Evolutionary conservation across 2,888 invertebrate genomes (phyloP).

Genomic region (Andrena hattorfiana): DNA sequence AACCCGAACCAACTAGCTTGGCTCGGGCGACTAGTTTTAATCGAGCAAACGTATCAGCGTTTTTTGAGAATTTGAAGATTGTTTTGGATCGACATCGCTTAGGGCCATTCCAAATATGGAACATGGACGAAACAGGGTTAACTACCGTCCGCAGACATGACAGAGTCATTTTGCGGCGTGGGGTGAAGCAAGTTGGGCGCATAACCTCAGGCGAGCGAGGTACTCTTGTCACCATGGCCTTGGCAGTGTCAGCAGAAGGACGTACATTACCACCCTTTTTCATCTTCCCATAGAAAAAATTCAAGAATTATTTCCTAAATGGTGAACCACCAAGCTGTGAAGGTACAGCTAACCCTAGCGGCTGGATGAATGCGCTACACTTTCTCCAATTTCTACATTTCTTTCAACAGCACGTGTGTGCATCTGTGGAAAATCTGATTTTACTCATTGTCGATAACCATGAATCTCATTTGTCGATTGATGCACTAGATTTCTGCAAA

Average conservation of each 20-base stretch:
- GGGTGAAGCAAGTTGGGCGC: too few relatives aligned
- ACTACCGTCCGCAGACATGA: too few relatives aligned
- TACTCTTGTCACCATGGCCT: not conserved
- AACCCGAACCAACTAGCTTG: too few relatives aligned
- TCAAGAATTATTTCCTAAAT: not conserved
- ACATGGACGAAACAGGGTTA: too few relatives aligned
- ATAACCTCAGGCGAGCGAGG: not conserved
- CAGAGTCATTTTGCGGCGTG: too few relatives aligned
- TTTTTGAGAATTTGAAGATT: too few relatives aligned
- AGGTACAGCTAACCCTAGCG: not conserved
- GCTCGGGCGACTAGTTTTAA: too few relatives aligned
- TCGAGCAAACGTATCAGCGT: too few relatives aligned
- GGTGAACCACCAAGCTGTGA: not conserved
- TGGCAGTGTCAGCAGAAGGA: not conserved
- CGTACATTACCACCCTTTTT: not conserved
- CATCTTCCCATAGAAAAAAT: not conserved
- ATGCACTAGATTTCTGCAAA: constrained; percentile 20
- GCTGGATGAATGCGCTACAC: not conserved
- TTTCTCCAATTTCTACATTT: not conserved
- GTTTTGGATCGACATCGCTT: too few relatives aligned
- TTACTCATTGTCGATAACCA: not conserved
- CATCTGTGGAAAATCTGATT: not conserved
- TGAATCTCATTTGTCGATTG: not conserved
- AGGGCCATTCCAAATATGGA: too few relatives aligned
- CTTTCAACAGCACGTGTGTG: not conserved